These are phyloP conservation scores for Rhagoletis pomonella DNA, from an alignment of 1,140 invertebrate genomes.

Conservation along the genomic window DNA sequence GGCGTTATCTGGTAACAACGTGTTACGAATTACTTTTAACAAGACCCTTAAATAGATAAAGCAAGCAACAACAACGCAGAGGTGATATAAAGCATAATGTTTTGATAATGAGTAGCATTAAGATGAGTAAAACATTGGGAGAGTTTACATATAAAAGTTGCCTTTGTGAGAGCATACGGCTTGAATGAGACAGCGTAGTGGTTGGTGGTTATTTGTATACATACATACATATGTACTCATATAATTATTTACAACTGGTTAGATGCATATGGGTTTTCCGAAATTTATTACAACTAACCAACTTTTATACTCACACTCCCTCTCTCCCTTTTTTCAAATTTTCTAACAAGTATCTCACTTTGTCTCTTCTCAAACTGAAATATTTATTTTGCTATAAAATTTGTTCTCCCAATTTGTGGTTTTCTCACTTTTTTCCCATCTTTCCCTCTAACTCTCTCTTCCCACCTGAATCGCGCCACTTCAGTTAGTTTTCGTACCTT, in stretches of 20 bases:
- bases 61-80: constrained; percentile 58
- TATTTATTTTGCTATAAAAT: too few species aligned
- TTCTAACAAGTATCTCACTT: too few species aligned
- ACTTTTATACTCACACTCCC: neutral
- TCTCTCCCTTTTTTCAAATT: neutral
- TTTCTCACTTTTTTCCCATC: neutral
- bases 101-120: constrained; percentile 8
- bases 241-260: neutral
- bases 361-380: too few species aligned
- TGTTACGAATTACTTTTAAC: constrained; percentile 75
- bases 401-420: neutral
- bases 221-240: neutral
- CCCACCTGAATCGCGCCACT: neutral
- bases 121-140: too few species aligned
- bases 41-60: constrained; percentile 70
- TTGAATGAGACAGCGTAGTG: neutral
- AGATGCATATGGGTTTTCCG: neutral
- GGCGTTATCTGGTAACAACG: constrained; percentile 73
- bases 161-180: neutral
- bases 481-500: neutral
- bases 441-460: neutral
- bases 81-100: constrained; percentile 34
- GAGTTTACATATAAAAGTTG: neutral
- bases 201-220: neutral
- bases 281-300: neutral